Conservation (phyloP, 1,140 invertebrate genomes). For the Drosophila lacertosa region DNA sequence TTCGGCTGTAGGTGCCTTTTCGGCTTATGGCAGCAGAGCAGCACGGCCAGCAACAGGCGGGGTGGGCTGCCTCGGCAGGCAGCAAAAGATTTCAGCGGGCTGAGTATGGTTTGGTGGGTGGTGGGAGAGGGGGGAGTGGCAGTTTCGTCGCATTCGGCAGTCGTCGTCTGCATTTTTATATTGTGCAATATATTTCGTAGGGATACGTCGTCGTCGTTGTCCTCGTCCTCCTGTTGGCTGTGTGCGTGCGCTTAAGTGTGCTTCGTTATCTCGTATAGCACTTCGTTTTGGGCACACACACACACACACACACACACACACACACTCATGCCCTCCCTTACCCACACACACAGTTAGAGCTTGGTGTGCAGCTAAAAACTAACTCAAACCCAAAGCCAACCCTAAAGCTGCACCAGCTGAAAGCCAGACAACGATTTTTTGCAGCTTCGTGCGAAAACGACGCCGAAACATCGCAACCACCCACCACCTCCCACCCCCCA, state of each 20-base stretch:
- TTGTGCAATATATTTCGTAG: conserved; percentile 82
- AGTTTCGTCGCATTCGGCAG: conserved; percentile 65
- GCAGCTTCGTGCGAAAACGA: conserved; percentile 72
- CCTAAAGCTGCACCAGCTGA: conserved; percentile 52
- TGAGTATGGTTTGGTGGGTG: not conserved
- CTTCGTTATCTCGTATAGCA: conserved; percentile 81
- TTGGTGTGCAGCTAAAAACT: conserved; percentile 62
- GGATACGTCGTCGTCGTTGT: conserved; percentile 42
- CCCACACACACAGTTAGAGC: conserved; percentile 10
- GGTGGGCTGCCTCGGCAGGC: not conserved
- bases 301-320: conserved; percentile 37
- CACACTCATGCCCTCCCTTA: conserved; percentile 14
- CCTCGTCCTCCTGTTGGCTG: conserved; percentile 18
- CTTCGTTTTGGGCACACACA: conserved; percentile 76
- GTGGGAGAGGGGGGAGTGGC: not conserved
- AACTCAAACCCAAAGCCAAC: conserved; percentile 61
- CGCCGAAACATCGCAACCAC: conserved; percentile 32
- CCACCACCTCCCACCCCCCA: not conserved
- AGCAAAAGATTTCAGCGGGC: not conserved
- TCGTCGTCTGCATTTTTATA: conserved; percentile 80
- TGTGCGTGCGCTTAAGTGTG: conserved; percentile 76
- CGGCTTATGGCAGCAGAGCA: conserved; percentile 49
- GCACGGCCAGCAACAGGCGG: conserved; percentile 22
- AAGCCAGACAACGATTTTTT: conserved; percentile 74
- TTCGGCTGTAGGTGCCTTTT: conserved; percentile 70